Evolutionary conservation across 2,797 vertebrate species (phyloP), one percentile per base, ranked within the genome.

Genomic region (Phrynocephalus forsythii): DNA sequence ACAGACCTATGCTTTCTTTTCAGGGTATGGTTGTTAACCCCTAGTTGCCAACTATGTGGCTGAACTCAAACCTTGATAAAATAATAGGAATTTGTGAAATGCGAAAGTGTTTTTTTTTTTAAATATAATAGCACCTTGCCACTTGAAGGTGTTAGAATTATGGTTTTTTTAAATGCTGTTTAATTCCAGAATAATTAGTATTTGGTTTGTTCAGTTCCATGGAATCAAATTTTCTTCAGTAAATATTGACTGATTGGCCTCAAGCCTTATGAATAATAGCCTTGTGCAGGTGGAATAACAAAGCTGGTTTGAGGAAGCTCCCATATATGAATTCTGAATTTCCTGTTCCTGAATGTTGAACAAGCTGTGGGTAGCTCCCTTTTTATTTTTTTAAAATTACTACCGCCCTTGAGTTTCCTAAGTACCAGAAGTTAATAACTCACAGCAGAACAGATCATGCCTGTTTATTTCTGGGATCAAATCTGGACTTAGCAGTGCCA

Each of bases 291-390:
- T 68, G 2, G 26, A 56, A 76, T 2, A 16, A 88, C 24, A 24
- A 10, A 4, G 1, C 79, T 85, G 2, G 28, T 15, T 20, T 79
- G 73, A 13, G 44, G 86, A 38, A 85, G 68, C 44, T 77, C 72
- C 80, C 72, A 28, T 11, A n/a, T 50, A 20, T 38, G 38, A 60
- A 28, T 50, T 18, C 77, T 8, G 15, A 33, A 38, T 75, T 52
- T 26, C 79, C 28, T 82, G 69, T 81, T 81, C 83, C 67, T 76
- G 71, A 71, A 44, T 56, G 38, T 52, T 52, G 0, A 10, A 10
- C 28, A 86, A 9, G 80, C 18, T 67, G n/a, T 0, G 44, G 73
- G 60, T 69, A 66, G 79, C 2, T 88, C 87, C 86, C 84, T 89
- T 72, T 81, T 13, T 11, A 30, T 5, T 44, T 16, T 71, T 84